Percentiles rank a stretch among this genome's conserved stretches.
Conservation (phyloP, 2,888 invertebrate genomes). For the Ormyrus pomaceus region DNA sequence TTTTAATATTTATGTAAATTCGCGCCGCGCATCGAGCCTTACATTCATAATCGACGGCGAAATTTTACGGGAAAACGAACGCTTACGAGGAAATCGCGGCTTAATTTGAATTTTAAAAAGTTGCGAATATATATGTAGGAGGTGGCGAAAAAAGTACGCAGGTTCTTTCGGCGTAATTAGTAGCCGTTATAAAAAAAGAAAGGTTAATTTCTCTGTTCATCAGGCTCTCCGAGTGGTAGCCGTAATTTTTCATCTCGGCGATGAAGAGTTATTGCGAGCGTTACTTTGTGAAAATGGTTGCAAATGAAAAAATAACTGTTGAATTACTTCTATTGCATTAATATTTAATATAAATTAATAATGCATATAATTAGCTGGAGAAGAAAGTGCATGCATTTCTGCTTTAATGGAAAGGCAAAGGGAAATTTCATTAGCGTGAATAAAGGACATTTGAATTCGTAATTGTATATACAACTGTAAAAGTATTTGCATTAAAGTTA, state of each 20-base stretch:
- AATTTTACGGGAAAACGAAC: too few species aligned
- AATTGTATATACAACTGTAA: neutral
- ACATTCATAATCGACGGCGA: slow-evolving; percentile 15
- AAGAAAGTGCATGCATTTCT: too few species aligned
- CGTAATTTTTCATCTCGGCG: slow-evolving; percentile 29
- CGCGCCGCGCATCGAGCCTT: neutral
- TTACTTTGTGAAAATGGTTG: slow-evolving; percentile 27
- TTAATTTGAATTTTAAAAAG: too few species aligned
- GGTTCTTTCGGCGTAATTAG: neutral
- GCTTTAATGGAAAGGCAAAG: too few species aligned
- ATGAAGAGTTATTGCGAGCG: slow-evolving; percentile 35
- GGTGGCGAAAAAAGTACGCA: neutral
- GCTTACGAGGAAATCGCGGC: too few species aligned
- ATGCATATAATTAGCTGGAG: too few species aligned
- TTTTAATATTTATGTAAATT: slow-evolving; percentile 41
- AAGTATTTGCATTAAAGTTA: neutral
- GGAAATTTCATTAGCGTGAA: too few species aligned
- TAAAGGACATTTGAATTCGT: too few species aligned
- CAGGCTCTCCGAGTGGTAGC: slow-evolving; percentile 25
- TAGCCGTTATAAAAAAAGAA: neutral
- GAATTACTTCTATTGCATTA: too few species aligned
- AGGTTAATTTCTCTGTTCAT: slow-evolving; percentile 35
- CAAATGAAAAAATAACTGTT: slow-evolving; percentile 8
- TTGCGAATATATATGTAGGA: neutral
- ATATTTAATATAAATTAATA: too few species aligned